phyloP scores from a whole-genome alignment of 2,888 invertebrate species.

The Drosophila kuntzei region DNA sequence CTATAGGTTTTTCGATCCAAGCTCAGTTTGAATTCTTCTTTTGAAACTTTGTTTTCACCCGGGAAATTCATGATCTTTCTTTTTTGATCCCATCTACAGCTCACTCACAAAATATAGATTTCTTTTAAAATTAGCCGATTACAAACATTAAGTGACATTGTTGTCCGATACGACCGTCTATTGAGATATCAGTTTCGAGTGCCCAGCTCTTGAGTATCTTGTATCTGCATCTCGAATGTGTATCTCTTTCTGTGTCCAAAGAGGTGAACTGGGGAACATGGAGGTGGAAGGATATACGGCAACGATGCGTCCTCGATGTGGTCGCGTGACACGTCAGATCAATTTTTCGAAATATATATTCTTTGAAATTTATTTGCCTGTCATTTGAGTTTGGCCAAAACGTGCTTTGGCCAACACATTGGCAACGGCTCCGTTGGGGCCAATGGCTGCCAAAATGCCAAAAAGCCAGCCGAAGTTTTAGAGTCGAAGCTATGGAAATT shows the following conservation, averaged over 20 bases:
- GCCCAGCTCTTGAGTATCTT: neutral
- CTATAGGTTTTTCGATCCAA: neutral
- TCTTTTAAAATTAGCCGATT: too few species aligned
- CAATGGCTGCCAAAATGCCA: conserved; percentile 38
- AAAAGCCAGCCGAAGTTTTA: conserved; percentile 11
- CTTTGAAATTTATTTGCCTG: conserved; percentile 83
- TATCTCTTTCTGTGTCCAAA: neutral
- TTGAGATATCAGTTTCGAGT: neutral
- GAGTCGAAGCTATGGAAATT: conserved; percentile 18
- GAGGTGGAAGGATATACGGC: conserved; percentile 6
- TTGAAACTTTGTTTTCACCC: neutral
- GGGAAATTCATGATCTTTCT: too few species aligned
- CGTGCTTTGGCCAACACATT: conserved; percentile 76
- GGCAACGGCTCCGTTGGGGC: conserved; percentile 76
- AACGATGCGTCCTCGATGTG: neutral
- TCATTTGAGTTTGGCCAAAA: conserved; percentile 81
- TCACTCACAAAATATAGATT: too few species aligned
- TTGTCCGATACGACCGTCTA: too few species aligned
- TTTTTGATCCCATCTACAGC: too few species aligned
- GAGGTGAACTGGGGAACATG: neutral
- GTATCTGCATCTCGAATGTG: neutral
- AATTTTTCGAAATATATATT: conserved; percentile 83
- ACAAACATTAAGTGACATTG: too few species aligned
- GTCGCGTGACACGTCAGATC: conserved; percentile 83
- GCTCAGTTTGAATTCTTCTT: neutral